These are phyloP conservation scores for Scaptomyza cyrtandrae DNA, from an alignment of 2,888 invertebrate species.

Conservation along the genomic window DNA sequence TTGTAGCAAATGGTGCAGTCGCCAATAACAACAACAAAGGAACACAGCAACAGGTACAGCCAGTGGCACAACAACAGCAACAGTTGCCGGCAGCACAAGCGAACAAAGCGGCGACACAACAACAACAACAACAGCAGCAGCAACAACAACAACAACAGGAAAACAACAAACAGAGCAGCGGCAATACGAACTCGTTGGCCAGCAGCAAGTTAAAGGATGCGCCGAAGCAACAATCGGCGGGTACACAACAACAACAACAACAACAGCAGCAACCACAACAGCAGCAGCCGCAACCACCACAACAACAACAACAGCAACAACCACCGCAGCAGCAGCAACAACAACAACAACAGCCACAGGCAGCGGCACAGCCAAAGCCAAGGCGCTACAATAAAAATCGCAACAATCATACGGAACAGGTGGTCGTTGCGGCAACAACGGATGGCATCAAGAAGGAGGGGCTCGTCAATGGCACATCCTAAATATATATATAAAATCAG, in stretches of 20 bases:
- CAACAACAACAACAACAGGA: constrained; percentile 50
- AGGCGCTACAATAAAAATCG: constrained; percentile 82
- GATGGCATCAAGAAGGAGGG: constrained; percentile 83
- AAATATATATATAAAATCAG: constrained; percentile 44
- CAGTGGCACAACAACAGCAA: constrained; percentile 48
- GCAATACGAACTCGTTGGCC: constrained; percentile 66
- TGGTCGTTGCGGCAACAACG: constrained; percentile 53
- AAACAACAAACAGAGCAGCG: constrained; percentile 77
- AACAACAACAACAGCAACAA: constrained; percentile 49
- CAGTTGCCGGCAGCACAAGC: constrained; percentile 52
- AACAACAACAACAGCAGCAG: constrained; percentile 13
- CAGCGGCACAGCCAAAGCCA: constrained; percentile 72
- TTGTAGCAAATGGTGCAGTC: constrained; percentile 82
- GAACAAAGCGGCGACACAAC: constrained; percentile 73
- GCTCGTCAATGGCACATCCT: constrained; percentile 84
- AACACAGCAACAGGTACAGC: constrained; percentile 70
- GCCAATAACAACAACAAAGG: constrained; percentile 82
- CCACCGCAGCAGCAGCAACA: constrained; percentile 60
- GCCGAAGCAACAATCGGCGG: constrained; percentile 69
- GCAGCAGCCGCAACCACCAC: constrained; percentile 41
- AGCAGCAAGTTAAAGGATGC: constrained; percentile 69
- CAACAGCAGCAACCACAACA: constrained; percentile 46
- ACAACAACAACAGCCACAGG: constrained; percentile 54
- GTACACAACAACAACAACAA: constrained; percentile 65
- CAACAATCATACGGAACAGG: constrained; percentile 77